Evolutionary conservation across 2,113 vertebrate genomes (phyloP), one percentile per base, ranked within the genome.

Genomic region (Sceloporus undulatus): DNA sequence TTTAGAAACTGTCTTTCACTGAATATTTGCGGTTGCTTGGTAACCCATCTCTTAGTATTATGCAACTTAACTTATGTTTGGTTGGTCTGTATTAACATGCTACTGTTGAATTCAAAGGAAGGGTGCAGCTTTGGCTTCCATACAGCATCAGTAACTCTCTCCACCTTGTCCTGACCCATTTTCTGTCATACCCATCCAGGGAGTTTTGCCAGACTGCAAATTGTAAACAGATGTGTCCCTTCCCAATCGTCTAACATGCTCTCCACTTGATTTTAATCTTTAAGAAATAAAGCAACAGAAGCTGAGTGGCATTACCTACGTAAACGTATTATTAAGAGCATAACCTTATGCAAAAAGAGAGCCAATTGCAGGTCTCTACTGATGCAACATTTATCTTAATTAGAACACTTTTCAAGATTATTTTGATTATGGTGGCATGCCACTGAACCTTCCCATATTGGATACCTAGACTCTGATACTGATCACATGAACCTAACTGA

Each of bases 41-140:
- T 88, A 92, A 94, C 90, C 87, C 40, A 29, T 34, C 13, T 86
- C 48, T 92, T 93, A 65, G 40, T 93, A 71, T 88, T 93, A 91
- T 92, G 91, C 86, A 92, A 88, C 91, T 9, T 91, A 89, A 90
- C 89, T 87, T 89, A 40, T 68, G 34, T 79, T 87, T 1, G 0
- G 93, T 87, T 1, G 0, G 93, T 94, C 71, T 8, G 70, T 88
- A 94, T 68, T 70, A 68, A 91, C 92, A 59, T 93, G 82, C 73
- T 88, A 54, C 84, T 92, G 76, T 87, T 91, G 76, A 87, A 82
- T 94, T 95, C 93, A 92, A 86, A 90, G 91, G 85, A 90, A 89
- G 93, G 94, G 92, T 92, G 92, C 95, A 89, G 87, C 88, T 92
- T 94, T 89, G 85, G 78, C 93, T 93, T 23, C 25, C 85, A 68